These are phyloP conservation scores for Calameuta idolon DNA, from an alignment of 2,888 invertebrate genomes.

Conservation along the genomic window DNA sequence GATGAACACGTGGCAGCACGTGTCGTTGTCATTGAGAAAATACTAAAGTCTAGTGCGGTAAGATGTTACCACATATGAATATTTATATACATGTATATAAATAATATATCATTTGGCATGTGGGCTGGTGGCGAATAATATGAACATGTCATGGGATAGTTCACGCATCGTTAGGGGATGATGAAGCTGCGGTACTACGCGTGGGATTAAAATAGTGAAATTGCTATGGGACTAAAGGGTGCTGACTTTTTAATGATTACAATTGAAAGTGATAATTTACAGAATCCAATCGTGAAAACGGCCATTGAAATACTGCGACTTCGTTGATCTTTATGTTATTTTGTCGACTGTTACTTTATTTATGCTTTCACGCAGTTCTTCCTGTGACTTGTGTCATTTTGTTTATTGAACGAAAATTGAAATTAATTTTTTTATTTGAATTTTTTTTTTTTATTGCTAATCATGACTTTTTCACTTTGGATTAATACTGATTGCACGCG, in stretches of 20 bases:
- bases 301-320: not conserved
- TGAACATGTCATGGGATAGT: slow-evolving; percentile 46
- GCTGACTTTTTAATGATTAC: not conserved
- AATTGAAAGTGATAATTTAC: not conserved
- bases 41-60: not conserved
- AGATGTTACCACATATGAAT: not conserved
- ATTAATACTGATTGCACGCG: not conserved
- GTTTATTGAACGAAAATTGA: no score
- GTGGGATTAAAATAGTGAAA: not conserved
- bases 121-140: not conserved
- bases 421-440: not conserved
- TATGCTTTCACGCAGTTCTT: not conserved
- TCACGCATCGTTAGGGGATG: slow-evolving; percentile 41
- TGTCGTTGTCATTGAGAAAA: slow-evolving; percentile 17
- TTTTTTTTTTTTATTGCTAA: not conserved
- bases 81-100: not conserved
- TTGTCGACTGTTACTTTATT: not conserved
- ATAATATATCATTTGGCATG: not conserved
- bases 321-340: not conserved
- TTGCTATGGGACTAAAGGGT: not conserved
- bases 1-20: slow-evolving; percentile 38
- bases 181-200: not conserved
- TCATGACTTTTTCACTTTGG: not conserved
- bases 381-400: not conserved
- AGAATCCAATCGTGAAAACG: not conserved